Evolutionary conservation across 2,113 vertebrate species (phyloP), one percentile per base, ranked within the genome.

Genomic region (Smithornis capensis): DNA sequence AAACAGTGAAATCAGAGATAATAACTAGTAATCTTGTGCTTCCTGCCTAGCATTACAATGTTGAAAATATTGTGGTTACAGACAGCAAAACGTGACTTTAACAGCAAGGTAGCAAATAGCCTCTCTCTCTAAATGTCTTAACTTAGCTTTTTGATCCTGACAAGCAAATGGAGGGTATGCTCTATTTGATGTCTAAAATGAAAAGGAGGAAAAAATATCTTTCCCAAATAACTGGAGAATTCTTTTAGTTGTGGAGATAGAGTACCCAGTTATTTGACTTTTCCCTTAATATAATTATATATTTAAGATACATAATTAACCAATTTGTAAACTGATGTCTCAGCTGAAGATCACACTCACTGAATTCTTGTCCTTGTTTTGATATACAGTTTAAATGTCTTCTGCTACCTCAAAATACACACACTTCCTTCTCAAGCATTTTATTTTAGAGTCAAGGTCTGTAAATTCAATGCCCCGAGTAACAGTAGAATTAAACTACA

Each of bases 1-100:
- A 93, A 95, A 84, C 29, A 78, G 68, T 9, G 42, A 94, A 95
- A 89, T 91, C 56, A 64, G 80, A 84, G 44, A 89, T 1, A 44
- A 81, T 91, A 96, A 68, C 91, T 81, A 68, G 68, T 64, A 94
- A 95, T 97, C 91, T 92, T 87, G 38, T 71, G 49, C 81, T 95
- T 92, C 83, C 89, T 97, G 93, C 57, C 83, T 71, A 75, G 64
- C 64, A 89, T 89, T 91, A 75, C 37, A 82, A 64, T 84, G 86
- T 63, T 79, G 89, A 73, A 92, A 95, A 94, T 91, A 91, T 76
- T 94, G 69, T 92, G 52, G 81, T 94, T 94, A 68, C n/a, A 91
- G 74, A 15, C 33, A 87, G 68, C 11, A 67, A 92, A 96, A 67
- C 29, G 64, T 40, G 3, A 64, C 81, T 93, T 94, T 96, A 97